These are phyloP conservation scores for Pseudorhiza aurosa DNA, from an alignment of 30 jellyfish, hydroid and myxozoan species.

Conservation along the genomic window DNA sequence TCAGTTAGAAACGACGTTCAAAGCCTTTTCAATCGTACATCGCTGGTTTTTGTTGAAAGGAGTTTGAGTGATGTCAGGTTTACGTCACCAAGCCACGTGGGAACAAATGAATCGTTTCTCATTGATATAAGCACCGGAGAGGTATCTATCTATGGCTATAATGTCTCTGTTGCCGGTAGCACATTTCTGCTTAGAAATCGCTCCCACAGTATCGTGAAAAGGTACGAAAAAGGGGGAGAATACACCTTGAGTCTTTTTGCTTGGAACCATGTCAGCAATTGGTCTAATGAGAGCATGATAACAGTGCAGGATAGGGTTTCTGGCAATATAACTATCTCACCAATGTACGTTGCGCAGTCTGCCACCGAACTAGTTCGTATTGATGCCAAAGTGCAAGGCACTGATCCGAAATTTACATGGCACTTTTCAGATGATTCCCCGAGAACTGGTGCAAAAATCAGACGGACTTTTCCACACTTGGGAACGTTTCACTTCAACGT, in stretches of 20 bases:
- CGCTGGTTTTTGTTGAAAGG: conserved; percentile 45
- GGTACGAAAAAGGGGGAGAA: conserved; percentile 26
- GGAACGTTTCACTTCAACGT: conserved; percentile 28
- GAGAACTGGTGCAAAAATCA: not conserved
- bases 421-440: conserved; percentile 1
- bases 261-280: conserved; percentile 67
- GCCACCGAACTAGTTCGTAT: not conserved
- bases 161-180: not conserved
- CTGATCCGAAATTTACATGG: conserved; percentile 37
- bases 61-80: conserved; percentile 22
- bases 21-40: conserved; percentile 40
- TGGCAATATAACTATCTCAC: conserved; percentile 14
- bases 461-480: conserved; percentile 2
- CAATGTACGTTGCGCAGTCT: conserved; percentile 27
- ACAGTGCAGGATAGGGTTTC: conserved; percentile 48
- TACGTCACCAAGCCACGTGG: conserved; percentile 4
- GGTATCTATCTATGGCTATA: conserved; percentile 43
- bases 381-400: not conserved
- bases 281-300: not conserved
- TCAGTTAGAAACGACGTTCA: conserved; percentile 22
- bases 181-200: not conserved
- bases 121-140: conserved; percentile 1
- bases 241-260: conserved; percentile 38
- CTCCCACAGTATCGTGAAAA: not conserved
- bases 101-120: not conserved